Evolutionary conservation across 2,888 invertebrate genomes (phyloP).

Genomic region (Tipula lateralis): DNA sequence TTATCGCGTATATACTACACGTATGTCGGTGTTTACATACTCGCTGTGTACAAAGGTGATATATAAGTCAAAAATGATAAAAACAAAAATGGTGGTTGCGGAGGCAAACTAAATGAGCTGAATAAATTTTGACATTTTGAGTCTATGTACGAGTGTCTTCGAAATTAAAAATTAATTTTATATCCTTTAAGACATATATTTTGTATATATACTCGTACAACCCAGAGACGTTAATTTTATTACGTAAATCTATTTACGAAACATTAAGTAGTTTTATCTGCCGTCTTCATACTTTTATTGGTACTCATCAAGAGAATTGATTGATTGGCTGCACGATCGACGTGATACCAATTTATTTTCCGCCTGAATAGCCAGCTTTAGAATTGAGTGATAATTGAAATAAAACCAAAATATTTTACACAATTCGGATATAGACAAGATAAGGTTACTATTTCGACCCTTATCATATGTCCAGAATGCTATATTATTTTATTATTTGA

Average conservation of each 20-base stretch:
- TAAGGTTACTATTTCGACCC: too few species aligned
- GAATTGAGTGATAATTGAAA: background rate
- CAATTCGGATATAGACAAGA: too few species aligned
- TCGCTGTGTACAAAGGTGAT: background rate
- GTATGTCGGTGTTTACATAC: background rate
- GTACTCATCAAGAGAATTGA: background rate
- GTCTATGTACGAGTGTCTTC: background rate
- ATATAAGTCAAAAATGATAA: background rate
- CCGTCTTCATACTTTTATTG: background rate
- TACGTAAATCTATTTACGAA: background rate
- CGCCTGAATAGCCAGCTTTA: background rate
- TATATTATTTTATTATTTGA: too few species aligned
- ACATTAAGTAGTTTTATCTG: background rate
- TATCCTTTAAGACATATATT: background rate
- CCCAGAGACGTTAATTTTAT: background rate
- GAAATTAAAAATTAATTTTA: slow-evolving; percentile 1
- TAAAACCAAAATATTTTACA: too few species aligned
- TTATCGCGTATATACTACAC: background rate
- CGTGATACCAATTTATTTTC: background rate
- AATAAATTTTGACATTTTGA: background rate
- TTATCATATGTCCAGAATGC: too few species aligned
- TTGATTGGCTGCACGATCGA: background rate
- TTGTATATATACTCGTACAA: background rate
- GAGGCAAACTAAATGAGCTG: background rate
- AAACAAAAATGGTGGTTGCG: background rate